phyloP scores from a whole-genome alignment of 2,888 invertebrate genomes.

The Chrysopilus asiliformis region DNA sequence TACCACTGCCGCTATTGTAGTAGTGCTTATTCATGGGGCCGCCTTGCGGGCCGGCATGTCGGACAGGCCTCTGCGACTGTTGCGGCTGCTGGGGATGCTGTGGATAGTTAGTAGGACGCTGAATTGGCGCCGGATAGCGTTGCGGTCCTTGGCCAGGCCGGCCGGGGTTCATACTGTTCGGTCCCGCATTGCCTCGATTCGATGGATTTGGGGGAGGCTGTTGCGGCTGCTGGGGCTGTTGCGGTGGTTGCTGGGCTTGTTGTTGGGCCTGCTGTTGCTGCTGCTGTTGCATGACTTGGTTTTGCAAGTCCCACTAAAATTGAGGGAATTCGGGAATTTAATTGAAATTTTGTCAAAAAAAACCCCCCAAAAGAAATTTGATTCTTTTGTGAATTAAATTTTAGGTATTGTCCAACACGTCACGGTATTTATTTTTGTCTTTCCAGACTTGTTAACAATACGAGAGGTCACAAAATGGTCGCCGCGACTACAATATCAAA shows the following conservation, averaged over 20 bases:
- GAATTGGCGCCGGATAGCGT: slow-evolving; percentile 34
- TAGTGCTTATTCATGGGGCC: background rate
- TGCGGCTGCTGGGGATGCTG: slow-evolving; percentile 10
- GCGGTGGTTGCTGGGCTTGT: slow-evolving; percentile 16
- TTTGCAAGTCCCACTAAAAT: slow-evolving; percentile 35
- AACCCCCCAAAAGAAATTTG: too few species aligned
- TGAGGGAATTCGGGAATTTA: too few species aligned
- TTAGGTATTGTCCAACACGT: too few species aligned
- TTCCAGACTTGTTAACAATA: too few species aligned
- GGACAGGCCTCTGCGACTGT: slow-evolving; percentile 21
- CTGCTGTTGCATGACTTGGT: slow-evolving; percentile 39
- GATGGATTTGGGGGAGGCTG: slow-evolving; percentile 22
- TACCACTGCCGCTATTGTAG: background rate
- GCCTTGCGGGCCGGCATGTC: slow-evolving; percentile 17
- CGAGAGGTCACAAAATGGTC: too few species aligned
- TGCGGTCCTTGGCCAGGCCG: slow-evolving; percentile 22
- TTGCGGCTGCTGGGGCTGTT: slow-evolving; percentile 24
- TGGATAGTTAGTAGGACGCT: slow-evolving; percentile 35
- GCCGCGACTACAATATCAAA: too few species aligned
- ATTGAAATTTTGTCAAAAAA: too few species aligned
- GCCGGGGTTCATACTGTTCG: slow-evolving; percentile 19
- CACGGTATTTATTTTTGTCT: too few species aligned
- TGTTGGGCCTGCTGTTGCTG: slow-evolving; percentile 24
- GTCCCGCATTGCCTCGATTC: slow-evolving; percentile 15
- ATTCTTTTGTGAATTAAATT: too few species aligned